phyloP scores from a whole-genome alignment of 2,888 invertebrate genomes.

The Cryptus viduatorius region DNA sequence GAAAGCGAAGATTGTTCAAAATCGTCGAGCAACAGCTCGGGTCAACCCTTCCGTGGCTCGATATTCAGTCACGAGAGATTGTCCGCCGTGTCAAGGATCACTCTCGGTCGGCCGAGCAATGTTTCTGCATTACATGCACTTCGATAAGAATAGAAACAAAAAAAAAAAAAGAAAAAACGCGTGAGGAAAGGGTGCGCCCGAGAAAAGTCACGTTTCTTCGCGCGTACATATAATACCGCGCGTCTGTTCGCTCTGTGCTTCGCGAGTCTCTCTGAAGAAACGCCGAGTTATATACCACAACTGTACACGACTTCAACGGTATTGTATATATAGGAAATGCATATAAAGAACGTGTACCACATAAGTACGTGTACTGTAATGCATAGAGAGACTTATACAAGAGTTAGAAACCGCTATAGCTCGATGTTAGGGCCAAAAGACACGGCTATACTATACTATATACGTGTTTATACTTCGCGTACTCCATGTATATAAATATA shows the following conservation, averaged over 20 bases:
- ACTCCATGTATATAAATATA: neutral
- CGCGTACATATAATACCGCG: slow-evolving; percentile 25
- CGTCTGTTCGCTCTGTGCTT: slow-evolving; percentile 16
- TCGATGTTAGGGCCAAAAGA: slow-evolving; percentile 43
- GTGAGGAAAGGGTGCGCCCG: slow-evolving; percentile 53
- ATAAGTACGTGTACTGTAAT: slow-evolving; percentile 63
- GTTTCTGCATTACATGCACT: slow-evolving; percentile 44
- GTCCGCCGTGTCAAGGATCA: slow-evolving; percentile 55
- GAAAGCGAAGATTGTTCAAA: neutral
- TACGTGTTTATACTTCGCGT: slow-evolving; percentile 27
- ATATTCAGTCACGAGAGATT: slow-evolving; percentile 23
- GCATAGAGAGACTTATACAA: slow-evolving; percentile 61
- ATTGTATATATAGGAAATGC: slow-evolving; percentile 17
- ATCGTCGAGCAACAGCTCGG: neutral
- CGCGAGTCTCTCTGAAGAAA: slow-evolving; percentile 29
- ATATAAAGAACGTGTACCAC: slow-evolving; percentile 43
- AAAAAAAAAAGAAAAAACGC: slow-evolving; percentile 24
- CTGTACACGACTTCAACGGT: slow-evolving; percentile 4
- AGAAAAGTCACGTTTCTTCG: slow-evolving; percentile 73
- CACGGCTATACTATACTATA: slow-evolving; percentile 48
- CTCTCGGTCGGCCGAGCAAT: slow-evolving; percentile 7
- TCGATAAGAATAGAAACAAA: neutral
- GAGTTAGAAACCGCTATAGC: slow-evolving; percentile 64
- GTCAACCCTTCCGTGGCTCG: slow-evolving; percentile 13
- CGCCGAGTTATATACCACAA: slow-evolving; percentile 19